phyloP scores from a whole-genome alignment of 2,797 vertebrate species.

The Lophius americanus region DNA sequence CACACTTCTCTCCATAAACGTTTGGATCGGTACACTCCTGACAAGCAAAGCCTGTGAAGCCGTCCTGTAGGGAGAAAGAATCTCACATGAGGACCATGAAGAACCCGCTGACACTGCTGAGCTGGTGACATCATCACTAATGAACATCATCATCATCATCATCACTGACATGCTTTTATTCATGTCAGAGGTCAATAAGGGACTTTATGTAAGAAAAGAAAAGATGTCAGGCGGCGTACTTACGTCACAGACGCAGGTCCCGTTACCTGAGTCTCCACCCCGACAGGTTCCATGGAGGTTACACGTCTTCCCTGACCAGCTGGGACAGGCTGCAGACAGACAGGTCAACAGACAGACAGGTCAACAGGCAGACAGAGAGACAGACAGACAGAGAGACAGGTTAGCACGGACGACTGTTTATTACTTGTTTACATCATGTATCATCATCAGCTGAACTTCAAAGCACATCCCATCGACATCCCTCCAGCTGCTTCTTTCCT shows the following conservation, averaged over 20 bases:
- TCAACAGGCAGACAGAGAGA: not conserved
- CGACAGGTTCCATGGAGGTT: conserved; percentile 86
- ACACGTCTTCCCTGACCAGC: conserved; percentile 84
- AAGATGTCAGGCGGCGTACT: conserved; percentile 38
- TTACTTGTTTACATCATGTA: not conserved
- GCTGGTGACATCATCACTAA: no score
- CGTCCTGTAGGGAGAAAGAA: conserved; percentile 62
- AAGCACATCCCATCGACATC: no score
- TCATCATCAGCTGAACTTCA: no score
- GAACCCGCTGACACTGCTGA: no score
- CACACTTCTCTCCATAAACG: conserved; percentile 85
- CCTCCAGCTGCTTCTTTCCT: no score
- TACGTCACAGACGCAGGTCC: conserved; percentile 92
- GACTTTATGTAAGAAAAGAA: no score
- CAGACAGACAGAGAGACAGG: not conserved
- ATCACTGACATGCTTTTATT: not conserved
- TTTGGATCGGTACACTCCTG: conserved; percentile 85
- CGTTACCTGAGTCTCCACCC: conserved; percentile 85
- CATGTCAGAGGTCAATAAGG: no score
- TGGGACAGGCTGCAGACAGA: conserved; percentile 86
- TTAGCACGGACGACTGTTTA: not conserved
- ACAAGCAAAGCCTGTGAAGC: conserved; percentile 87
- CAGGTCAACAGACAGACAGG: not conserved
- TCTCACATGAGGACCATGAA: not conserved
- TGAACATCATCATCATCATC: no score